Conservation (phyloP, 64 coral and sea anemone species). For the Pocillopora verrucosa region DNA sequence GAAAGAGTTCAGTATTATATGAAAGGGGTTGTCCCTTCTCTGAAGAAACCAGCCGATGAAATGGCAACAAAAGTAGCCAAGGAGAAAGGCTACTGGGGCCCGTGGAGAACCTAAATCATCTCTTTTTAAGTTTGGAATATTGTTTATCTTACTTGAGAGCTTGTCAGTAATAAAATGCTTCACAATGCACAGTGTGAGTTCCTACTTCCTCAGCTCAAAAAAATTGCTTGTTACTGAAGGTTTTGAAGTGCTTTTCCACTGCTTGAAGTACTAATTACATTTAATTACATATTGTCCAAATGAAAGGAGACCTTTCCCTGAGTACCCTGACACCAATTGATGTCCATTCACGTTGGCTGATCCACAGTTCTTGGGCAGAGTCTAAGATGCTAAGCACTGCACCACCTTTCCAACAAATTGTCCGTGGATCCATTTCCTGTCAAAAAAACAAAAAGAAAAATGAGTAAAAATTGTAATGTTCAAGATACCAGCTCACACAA, state of each 20-base stretch:
- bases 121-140: too few relatives aligned
- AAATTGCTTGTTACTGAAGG: too few relatives aligned
- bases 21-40: conserved; percentile 2
- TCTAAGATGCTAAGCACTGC: conserved; percentile 92
- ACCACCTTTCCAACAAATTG: conserved; percentile 95
- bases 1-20: conserved; percentile 30
- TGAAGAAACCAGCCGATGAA: conserved; percentile 12
- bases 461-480: too few relatives aligned
- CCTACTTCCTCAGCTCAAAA: too few relatives aligned
- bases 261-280: background rate
- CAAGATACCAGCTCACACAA: too few relatives aligned
- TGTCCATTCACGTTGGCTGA: conserved; percentile 92
- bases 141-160: too few relatives aligned
- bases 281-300: conserved; percentile 70
- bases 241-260: too few relatives aligned
- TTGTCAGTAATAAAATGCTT: too few relatives aligned
- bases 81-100: conserved; percentile 14
- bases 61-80: background rate
- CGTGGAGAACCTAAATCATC: background rate
- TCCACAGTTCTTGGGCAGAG: conserved; percentile 95
- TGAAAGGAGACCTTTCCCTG: conserved; percentile 83
- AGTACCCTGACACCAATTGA: conserved; percentile 89
- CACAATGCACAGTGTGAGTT: too few relatives aligned
- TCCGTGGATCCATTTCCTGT: conserved; percentile 95
- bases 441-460: background rate